Evolutionary conservation across 2,797 vertebrate species (phyloP).

Genomic region (Garrulus glandarius): DNA sequence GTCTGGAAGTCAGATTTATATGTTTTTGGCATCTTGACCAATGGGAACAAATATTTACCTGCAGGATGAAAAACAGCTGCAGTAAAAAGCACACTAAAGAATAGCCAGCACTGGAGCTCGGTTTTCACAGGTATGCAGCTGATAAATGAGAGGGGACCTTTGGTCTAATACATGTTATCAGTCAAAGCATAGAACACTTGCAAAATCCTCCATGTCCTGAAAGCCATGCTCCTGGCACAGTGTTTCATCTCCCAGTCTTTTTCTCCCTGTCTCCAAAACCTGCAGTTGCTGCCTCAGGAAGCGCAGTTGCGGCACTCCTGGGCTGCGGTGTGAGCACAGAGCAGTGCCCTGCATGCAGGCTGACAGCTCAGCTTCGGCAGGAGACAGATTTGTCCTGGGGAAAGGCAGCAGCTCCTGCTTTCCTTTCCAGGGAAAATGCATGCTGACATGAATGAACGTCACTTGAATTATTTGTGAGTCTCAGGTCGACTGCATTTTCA

Average conservation of each 20-base stretch:
- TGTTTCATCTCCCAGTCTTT: neutral
- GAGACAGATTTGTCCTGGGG: neutral
- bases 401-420: neutral
- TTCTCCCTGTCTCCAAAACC: neutral
- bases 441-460: neutral
- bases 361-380: neutral
- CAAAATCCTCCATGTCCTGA: neutral
- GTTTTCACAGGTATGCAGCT: neutral
- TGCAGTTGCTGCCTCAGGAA: neutral
- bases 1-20: neutral
- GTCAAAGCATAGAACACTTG: neutral
- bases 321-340: neutral
- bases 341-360: neutral
- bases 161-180: neutral
- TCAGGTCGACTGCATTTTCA: neutral
- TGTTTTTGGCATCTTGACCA: neutral
- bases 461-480: neutral
- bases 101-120: neutral
- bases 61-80: neutral
- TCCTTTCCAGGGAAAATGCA: neutral
- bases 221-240: neutral
- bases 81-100: neutral
- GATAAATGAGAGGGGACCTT: neutral
- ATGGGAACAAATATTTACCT: neutral
- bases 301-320: rapidly evolving